phyloP scores from a whole-genome alignment of 2,888 invertebrate genomes.

The Odontocerum albicorne region DNA sequence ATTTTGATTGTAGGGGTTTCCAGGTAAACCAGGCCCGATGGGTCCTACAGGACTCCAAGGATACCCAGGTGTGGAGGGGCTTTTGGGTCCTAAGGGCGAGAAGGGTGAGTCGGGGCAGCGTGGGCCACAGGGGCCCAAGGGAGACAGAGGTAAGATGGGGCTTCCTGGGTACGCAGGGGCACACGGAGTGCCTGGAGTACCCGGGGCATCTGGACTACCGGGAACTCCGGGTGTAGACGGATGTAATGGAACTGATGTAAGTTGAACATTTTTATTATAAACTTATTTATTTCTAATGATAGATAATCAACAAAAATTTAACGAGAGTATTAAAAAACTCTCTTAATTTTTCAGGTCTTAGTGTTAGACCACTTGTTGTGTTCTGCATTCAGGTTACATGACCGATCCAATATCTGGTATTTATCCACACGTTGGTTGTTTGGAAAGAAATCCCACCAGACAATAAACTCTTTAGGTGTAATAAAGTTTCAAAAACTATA shows the following conservation, averaged over 20 bases:
- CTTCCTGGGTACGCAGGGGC: constrained; percentile 84
- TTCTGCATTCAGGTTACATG: no score
- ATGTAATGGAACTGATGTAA: constrained; percentile 94
- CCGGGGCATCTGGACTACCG: constrained; percentile 69
- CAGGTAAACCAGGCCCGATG: constrained; percentile 69
- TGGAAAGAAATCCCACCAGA: no score
- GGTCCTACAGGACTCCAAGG: constrained; percentile 79
- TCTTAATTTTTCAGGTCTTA: no score
- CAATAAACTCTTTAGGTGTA: no score
- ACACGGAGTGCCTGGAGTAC: constrained; percentile 70
- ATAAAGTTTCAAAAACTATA: no score
- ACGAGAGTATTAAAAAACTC: no score
- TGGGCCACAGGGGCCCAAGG: constrained; percentile 81
- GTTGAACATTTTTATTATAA: no score
- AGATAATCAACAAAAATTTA: no score
- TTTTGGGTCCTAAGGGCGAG: constrained; percentile 84
- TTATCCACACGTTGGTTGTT: no score
- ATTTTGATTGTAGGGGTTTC: constrained; percentile 62
- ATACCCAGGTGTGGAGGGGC: constrained; percentile 81
- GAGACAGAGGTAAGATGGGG: constrained; percentile 84
- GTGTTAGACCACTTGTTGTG: no score
- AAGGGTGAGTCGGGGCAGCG: constrained; percentile 85
- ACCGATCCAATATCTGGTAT: no score
- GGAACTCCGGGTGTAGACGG: constrained; percentile 89
- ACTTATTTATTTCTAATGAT: no score